phyloP scores from a whole-genome alignment of 2,113 vertebrate genomes.

The Bucco capensis region DNA sequence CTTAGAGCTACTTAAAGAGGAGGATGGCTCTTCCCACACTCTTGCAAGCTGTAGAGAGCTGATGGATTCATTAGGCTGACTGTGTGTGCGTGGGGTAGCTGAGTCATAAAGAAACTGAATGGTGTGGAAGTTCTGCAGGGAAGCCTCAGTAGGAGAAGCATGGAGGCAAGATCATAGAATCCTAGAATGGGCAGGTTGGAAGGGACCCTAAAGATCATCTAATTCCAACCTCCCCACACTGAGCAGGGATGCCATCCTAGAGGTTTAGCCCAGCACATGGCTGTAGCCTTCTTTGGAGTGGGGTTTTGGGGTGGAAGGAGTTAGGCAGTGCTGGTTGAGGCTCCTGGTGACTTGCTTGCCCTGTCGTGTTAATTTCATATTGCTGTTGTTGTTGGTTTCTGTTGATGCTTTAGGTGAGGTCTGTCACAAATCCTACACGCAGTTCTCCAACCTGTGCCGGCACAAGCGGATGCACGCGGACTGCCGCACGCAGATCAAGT shows the following conservation, averaged over 20 bases:
- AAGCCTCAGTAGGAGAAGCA: neutral
- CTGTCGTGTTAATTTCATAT: slow-evolving; percentile 62
- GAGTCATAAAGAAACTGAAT: too few relatives aligned
- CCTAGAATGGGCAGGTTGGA: too few relatives aligned
- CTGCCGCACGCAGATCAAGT: slow-evolving; percentile 99
- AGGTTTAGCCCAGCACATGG: accelerated
- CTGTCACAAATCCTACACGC: slow-evolving; percentile 99
- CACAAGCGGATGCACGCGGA: slow-evolving; percentile 99
- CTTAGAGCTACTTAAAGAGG: accelerated
- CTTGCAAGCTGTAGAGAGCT: neutral
- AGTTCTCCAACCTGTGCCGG: slow-evolving; percentile 99
- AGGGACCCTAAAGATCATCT: too few relatives aligned
- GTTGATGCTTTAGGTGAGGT: slow-evolving; percentile 91
- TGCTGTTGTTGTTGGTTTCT: slow-evolving; percentile 56
- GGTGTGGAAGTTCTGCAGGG: accelerated
- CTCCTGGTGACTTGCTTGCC: accelerated
- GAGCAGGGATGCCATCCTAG: too few relatives aligned
- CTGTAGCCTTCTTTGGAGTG: neutral
- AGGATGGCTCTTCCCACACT: neutral
- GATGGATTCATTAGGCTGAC: accelerated
- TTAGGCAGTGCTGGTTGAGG: accelerated
- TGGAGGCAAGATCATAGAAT: accelerated
- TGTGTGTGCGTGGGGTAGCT: too few relatives aligned
- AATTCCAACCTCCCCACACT: too few relatives aligned
- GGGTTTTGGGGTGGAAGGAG: accelerated